Evolutionary conservation across 2,797 vertebrate species (phyloP), one percentile per base, ranked within the genome.

Genomic region (Falco concolor): DNA sequence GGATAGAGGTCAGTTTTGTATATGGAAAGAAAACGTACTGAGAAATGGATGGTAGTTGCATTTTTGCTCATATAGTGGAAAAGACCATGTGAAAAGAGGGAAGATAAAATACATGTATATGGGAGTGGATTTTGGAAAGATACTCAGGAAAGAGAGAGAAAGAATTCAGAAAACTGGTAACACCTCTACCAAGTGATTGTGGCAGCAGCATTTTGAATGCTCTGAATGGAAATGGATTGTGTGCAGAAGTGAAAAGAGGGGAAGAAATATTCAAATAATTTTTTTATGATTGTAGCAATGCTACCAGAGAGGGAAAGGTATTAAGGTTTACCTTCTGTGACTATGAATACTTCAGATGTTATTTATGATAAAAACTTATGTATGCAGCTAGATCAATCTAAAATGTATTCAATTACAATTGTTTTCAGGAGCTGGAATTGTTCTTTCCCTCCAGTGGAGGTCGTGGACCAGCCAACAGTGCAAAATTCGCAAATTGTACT

Each of bases 381-480:
- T 28, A 15, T 81, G 65, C 25, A 53, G 28, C 27, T 78, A 30
- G 56, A 64, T 73, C 22, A 49, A 70, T 80, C 54, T 96, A 79
- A 93, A 96, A 88, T 94, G 5, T 77, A 38, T 96, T 94, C 72
- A 76, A 93, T 94, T 96, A 38, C 84, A 89, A 94, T 88, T 96
- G 42, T 95, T 93, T 97, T 73, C 95, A 99, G 99, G 99, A 99
- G 91, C 97, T 99, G 93, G 99, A 99, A 93, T 98, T 99, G 83
- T 99, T 99, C 97, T 99, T 99, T 74, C 99, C 99, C 42, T 99
- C 99, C 13, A 98, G 98, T 27, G 97, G 98, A 89, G 98, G 98
- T 67, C 96, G 19, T 45, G 98, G 99, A 20, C 99, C 98, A n/a
- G 94, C 96, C 65, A 99, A 98, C 95, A 99, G 99, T 61, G 99